Evolutionary conservation across 2,888 invertebrate genomes (phyloP).

Genomic region (Eupithecia pulchellata): DNA sequence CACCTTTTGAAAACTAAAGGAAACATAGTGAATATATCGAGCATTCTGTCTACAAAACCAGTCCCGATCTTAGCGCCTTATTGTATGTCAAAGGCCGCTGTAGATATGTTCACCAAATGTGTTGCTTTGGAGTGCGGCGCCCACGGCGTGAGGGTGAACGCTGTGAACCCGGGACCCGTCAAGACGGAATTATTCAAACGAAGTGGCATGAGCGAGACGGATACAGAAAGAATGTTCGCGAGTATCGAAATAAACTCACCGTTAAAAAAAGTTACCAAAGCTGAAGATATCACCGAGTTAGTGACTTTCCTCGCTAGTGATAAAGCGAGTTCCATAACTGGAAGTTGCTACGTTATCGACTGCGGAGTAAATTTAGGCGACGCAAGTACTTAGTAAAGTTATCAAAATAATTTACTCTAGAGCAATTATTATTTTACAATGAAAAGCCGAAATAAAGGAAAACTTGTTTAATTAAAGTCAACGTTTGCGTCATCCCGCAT

Average conservation of each 20-base stretch:
- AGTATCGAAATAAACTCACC: conserved; percentile 56
- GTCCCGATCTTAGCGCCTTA: conserved; percentile 63
- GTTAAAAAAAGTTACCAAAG: conserved; percentile 58
- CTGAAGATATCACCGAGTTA: conserved; percentile 67
- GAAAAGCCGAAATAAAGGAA: conserved; percentile 45
- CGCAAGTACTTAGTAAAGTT: conserved; percentile 45
- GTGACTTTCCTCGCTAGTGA: conserved; percentile 69
- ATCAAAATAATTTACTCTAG: conserved; percentile 45
- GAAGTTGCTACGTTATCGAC: conserved; percentile 64
- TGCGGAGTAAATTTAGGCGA: conserved; percentile 66
- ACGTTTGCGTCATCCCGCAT: conserved; percentile 47
- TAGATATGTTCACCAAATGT: conserved; percentile 74
- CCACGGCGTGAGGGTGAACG: conserved; percentile 69
- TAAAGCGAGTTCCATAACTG: conserved; percentile 66
- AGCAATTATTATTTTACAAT: conserved; percentile 43
- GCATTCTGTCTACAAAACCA: conserved; percentile 62
- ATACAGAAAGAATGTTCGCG: conserved; percentile 56
- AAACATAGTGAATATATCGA: conserved; percentile 70
- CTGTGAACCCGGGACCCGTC: conserved; percentile 72
- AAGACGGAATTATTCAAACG: conserved; percentile 65
- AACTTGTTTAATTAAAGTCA: conserved; percentile 49
- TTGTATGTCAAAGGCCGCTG: conserved; percentile 73
- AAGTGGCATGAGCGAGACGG: conserved; percentile 60
- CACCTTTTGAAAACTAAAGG: conserved; percentile 64
- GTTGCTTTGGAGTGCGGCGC: conserved; percentile 64